A percentile compares a stretch with the other conserved stretches of the same genome.
Evolutionary conservation across 1,140 invertebrate genomes (phyloP).

Genomic region (Drosophila rufa): DNA sequence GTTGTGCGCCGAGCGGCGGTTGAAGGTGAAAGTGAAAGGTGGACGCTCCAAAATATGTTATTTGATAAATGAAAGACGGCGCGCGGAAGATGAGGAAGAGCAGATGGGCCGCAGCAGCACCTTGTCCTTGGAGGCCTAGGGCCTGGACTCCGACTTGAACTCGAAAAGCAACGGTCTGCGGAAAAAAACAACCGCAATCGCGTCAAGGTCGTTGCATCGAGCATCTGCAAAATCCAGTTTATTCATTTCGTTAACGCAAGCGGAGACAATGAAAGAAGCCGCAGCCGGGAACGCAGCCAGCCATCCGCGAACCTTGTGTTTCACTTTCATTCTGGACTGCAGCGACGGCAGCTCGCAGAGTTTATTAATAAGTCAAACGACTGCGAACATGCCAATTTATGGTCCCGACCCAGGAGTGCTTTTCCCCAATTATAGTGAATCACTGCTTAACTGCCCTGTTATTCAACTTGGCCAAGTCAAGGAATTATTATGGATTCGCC

Average conservation of each 20-base stretch:
- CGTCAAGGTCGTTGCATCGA: conserved; percentile 54
- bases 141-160: conserved; percentile 12
- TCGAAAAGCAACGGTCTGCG: conserved; percentile 1
- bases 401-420: background rate
- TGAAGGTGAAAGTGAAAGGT: conserved; percentile 64
- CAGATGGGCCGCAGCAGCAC: background rate
- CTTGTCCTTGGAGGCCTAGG: conserved; percentile 49
- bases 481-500: conserved; percentile 38
- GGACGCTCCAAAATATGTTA: conserved; percentile 38
- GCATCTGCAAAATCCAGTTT: conserved; percentile 72
- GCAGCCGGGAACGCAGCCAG: background rate
- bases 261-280: conserved; percentile 38
- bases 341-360: background rate
- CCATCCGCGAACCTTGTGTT: conserved; percentile 9
- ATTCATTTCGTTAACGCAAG: conserved; percentile 24
- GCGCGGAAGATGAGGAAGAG: conserved; percentile 9
- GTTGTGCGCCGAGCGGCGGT: background rate
- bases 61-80: conserved; percentile 43
- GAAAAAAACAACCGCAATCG: conserved; percentile 34
- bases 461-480: conserved; percentile 2
- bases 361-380: conserved; percentile 15
- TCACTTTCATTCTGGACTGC: conserved; percentile 27
- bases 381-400: conserved; percentile 19
- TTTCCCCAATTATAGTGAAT: conserved; percentile 11
- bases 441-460: background rate